Percentiles rank a stretch among this genome's conserved stretches.
Evolutionary conservation across 2,888 invertebrate species (phyloP).

Genomic region (Lycia hirtaria): DNA sequence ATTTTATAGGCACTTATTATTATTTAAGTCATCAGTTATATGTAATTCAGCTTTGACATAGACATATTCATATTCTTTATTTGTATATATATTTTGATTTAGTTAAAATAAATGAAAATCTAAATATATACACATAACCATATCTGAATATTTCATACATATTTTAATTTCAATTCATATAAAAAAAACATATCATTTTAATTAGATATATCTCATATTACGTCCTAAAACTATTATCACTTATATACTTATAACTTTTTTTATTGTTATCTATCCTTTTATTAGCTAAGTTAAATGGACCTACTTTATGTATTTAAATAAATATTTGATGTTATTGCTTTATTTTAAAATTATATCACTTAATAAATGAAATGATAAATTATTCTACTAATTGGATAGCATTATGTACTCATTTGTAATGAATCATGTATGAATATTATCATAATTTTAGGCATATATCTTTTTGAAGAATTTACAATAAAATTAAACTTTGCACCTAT

Average conservation of each 20-base stretch:
- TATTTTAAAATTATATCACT: background rate
- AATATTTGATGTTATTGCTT: background rate
- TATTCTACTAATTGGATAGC: constrained; percentile 11
- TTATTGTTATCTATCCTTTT: background rate
- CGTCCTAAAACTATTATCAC: background rate
- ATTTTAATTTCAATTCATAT: constrained; percentile 21
- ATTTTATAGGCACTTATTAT: too few species aligned
- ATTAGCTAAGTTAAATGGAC: background rate
- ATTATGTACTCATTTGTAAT: constrained; percentile 12
- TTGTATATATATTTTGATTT: too few species aligned
- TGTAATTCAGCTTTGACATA: constrained; percentile 9
- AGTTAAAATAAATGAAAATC: constrained; percentile 7
- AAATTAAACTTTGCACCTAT: constrained; percentile 49
- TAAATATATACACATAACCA: background rate
- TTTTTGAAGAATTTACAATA: constrained; percentile 77
- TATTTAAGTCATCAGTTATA: too few species aligned
- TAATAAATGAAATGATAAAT: background rate
- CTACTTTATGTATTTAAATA: background rate
- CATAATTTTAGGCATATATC: constrained; percentile 60
- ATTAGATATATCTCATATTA: constrained; percentile 55
- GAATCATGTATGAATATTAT: constrained; percentile 42
- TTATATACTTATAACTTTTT: background rate
- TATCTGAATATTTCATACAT: constrained; percentile 2
- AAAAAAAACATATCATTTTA: constrained; percentile 74
- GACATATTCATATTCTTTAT: too few species aligned